Percentiles rank a stretch among this genome's conserved stretches.
Conservation (phyloP, 1,140 invertebrate species). For the Drosophila eugracilis region DNA sequence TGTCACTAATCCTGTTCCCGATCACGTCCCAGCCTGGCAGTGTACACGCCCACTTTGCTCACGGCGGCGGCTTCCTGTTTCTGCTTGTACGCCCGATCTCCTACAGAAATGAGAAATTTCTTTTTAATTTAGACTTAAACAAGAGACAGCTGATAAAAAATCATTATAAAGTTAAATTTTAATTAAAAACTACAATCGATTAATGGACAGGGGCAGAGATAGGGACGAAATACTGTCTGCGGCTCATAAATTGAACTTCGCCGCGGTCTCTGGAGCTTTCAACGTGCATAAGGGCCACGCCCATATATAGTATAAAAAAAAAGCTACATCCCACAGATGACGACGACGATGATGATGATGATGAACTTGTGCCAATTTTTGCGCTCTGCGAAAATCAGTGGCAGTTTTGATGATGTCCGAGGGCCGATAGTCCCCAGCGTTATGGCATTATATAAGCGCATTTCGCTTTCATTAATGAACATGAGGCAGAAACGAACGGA, state of each 20-base stretch:
- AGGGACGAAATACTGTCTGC: conserved; percentile 61
- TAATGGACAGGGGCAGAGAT: conserved; percentile 31
- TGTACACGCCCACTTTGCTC: conserved; percentile 72
- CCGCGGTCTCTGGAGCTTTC: conserved; percentile 63
- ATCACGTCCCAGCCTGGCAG: conserved; percentile 57
- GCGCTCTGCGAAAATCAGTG: conserved; percentile 60
- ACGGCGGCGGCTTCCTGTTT: conserved; percentile 70
- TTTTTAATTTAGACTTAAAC: conserved; percentile 84
- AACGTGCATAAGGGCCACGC: conserved; percentile 66
- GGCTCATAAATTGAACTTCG: conserved; percentile 81
- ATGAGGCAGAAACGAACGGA: conserved; percentile 32
- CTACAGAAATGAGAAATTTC: conserved; percentile 83
- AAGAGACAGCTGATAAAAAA: conserved; percentile 84
- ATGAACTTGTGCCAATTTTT: conserved; percentile 82
- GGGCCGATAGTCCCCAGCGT: conserved; percentile 39
- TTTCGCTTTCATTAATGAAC: conserved; percentile 81
- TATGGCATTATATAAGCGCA: conserved; percentile 68
- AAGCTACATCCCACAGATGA: conserved; percentile 5
- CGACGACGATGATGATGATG: conserved; percentile 74
- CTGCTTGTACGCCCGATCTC: conserved; percentile 20
- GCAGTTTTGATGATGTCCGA: conserved; percentile 67
- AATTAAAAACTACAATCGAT: conserved; percentile 84
- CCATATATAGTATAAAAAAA: conserved; percentile 5
- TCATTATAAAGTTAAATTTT: conserved; percentile 85
- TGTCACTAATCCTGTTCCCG: conserved; percentile 63